Percentiles rank a stretch among this genome's conserved stretches.
Conservation (phyloP, 2,888 invertebrate genomes). For the Epirrhoe tristata region DNA sequence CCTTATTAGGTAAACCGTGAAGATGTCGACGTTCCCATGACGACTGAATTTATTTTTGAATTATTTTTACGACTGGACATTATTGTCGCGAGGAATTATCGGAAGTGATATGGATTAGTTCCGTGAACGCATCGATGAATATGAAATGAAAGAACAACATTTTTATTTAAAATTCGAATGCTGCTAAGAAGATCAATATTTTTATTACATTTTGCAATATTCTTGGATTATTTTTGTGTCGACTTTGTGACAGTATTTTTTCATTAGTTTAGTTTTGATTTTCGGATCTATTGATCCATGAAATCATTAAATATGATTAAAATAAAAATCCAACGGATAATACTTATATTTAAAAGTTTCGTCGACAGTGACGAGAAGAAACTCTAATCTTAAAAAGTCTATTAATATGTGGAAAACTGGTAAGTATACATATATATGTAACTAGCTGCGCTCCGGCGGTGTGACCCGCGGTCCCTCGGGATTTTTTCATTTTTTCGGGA, state of each 20-base stretch:
- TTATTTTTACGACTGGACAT: slow-evolving; percentile 70
- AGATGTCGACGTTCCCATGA: slow-evolving; percentile 81
- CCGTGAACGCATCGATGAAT: slow-evolving; percentile 63
- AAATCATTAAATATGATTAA: neutral
- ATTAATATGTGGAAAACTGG: too few relatives aligned
- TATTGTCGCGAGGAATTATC: slow-evolving; percentile 65
- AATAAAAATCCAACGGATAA: too few relatives aligned
- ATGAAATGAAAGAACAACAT: slow-evolving; percentile 48
- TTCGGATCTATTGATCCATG: slow-evolving; percentile 8
- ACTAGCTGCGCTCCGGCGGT: too few relatives aligned
- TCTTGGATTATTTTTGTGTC: slow-evolving; percentile 4
- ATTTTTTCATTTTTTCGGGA: too few relatives aligned
- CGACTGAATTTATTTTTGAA: slow-evolving; percentile 72
- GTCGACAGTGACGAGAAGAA: too few relatives aligned
- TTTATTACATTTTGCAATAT: slow-evolving; percentile 18
- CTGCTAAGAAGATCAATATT: slow-evolving; percentile 26
- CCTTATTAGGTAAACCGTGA: slow-evolving; percentile 79
- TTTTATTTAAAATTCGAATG: slow-evolving; percentile 21
- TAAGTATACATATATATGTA: too few relatives aligned
- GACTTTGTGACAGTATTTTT: neutral
- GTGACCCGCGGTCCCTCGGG: too few relatives aligned
- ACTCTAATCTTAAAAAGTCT: too few relatives aligned
- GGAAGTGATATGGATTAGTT: slow-evolving; percentile 78
- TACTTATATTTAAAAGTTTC: too few relatives aligned
- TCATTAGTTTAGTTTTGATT: neutral